Evolutionary conservation across 2,888 invertebrate genomes (phyloP).

Genomic region (Eucriotettix oculatus): DNA sequence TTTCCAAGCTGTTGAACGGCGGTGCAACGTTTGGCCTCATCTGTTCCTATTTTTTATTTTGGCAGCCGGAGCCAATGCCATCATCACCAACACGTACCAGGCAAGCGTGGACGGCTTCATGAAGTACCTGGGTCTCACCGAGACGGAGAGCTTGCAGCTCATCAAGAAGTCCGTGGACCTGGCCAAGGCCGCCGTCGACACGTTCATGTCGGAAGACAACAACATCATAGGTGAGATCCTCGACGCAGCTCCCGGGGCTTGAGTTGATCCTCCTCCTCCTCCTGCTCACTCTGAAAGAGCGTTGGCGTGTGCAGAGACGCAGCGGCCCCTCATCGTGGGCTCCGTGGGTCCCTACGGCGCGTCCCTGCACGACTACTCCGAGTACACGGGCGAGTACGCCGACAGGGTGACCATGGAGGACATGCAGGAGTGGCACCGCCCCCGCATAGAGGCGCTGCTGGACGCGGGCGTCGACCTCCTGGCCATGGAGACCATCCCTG

Average conservation of each 20-base stretch:
- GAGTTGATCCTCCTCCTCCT: neutral
- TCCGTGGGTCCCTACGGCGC: conserved; percentile 91
- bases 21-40: too few species aligned
- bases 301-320: neutral
- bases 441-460: conserved; percentile 60
- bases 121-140: conserved; percentile 50
- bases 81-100: conserved; percentile 83
- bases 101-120: conserved; percentile 62
- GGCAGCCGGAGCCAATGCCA: conserved; percentile 70
- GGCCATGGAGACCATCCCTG: conserved; percentile 86
- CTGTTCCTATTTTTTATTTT: conserved; percentile 20
- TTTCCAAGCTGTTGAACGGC: too few species aligned
- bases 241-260: too few species aligned
- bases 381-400: conserved; percentile 77
- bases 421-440: conserved; percentile 71
- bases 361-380: conserved; percentile 75
- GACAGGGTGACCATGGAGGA: conserved; percentile 39
- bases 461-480: conserved; percentile 70
- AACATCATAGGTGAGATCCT: neutral
- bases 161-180: conserved; percentile 57
- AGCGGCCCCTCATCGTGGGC: conserved; percentile 54
- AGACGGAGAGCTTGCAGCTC: conserved; percentile 49
- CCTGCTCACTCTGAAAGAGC: too few species aligned
- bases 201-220: conserved; percentile 18
- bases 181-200: conserved; percentile 52